Evolutionary conservation across 2,888 invertebrate genomes (phyloP), one percentile per base, ranked within the genome.

Genomic region (Ophonus ardosiacus): DNA sequence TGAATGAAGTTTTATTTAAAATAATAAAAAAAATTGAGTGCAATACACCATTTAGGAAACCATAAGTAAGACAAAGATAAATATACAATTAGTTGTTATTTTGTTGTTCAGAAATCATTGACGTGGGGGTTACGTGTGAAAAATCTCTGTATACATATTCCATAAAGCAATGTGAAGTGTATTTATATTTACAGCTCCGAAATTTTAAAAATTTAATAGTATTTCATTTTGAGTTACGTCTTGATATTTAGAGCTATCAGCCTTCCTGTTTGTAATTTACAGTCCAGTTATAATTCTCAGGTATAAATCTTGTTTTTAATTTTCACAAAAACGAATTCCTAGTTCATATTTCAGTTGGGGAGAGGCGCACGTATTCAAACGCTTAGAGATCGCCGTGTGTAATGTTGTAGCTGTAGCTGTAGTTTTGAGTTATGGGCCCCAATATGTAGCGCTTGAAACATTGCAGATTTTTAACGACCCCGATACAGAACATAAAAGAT

Each of bases 221-320:
- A 31, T 31, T 31, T 31, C 31, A 31, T 31, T 31, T 31, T 31
- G 31, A 31, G 31, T 31, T 31, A 31, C 31, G 31, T 31, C 31
- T 31, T 31, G 31, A 31, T 31, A 31, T 31, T 31, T 31, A 31
- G 31, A 31, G 31, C 31, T 65, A 65, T 65, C 65, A 31, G 65
- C 13, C 65, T 24, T 65, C n/a, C 13, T 5, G 13, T 56, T 56
- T 56, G 13, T 51, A 51, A 51, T 51, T 51, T 51, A 51, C 43
- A 51, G 13, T 13, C 13, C 10, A 2, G 43, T 51, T 51, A 61
- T 81, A 81, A 83, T 76, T 83, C 61, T 10, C 59, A 10, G 61
- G 31, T 71, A 83, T 83, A 83, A 83, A 83, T 83, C 83, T 74
- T 57, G 59, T 56, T 83, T 83, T 83, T 83, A 74, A 83, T 83